Percentiles rank a stretch among this genome's conserved stretches.
phyloP scores from a whole-genome alignment of 2,888 invertebrate genomes.

The Cephus spinipes region DNA sequence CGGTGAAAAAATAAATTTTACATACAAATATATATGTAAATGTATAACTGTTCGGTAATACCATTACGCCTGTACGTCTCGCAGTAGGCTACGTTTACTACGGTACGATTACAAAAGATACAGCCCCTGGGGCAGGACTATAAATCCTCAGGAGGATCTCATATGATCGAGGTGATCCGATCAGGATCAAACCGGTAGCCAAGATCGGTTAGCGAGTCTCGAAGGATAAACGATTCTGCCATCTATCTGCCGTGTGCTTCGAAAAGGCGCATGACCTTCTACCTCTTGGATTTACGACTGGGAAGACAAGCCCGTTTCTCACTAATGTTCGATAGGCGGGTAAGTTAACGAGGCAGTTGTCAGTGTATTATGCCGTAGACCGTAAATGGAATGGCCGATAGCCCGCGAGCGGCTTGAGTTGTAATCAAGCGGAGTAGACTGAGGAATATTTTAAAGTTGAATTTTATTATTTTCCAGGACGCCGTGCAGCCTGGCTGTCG shows the following conservation, averaged over 20 bases:
- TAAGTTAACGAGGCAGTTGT: slow-evolving; percentile 6
- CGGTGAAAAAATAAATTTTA: slow-evolving; percentile 58
- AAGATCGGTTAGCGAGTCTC: background rate
- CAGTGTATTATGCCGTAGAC: background rate
- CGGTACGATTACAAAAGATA: background rate
- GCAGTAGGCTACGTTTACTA: background rate
- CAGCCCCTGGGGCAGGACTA: background rate
- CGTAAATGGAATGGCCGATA: slow-evolving; percentile 10
- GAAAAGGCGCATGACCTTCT: background rate
- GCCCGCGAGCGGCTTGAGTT: background rate
- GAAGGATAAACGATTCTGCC: background rate
- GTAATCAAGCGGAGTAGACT: slow-evolving; percentile 59
- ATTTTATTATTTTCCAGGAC: background rate
- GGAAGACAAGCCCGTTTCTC: background rate
- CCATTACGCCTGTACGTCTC: background rate
- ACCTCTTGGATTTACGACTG: background rate
- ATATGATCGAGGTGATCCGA: background rate
- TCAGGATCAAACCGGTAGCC: background rate
- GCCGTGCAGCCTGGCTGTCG: background rate
- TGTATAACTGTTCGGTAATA: background rate
- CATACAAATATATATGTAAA: slow-evolving; percentile 23
- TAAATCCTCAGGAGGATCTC: background rate
- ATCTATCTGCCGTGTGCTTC: background rate
- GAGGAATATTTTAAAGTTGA: slow-evolving; percentile 55
- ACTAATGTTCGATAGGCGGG: background rate